phyloP scores from a whole-genome alignment of 2,888 invertebrate genomes.

The Athripsodes cinereus region DNA sequence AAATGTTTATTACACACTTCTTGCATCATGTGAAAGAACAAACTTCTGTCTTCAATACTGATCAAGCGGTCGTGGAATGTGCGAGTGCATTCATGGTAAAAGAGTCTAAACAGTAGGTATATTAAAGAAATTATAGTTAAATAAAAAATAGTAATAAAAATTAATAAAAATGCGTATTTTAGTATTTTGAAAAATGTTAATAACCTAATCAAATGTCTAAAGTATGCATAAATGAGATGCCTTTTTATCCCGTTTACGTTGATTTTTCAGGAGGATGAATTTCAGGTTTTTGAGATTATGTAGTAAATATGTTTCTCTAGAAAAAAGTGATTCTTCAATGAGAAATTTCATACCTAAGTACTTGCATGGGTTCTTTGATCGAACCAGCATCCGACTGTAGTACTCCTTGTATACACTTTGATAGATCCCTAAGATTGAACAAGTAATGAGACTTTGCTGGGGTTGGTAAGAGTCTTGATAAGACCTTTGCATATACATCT shows the following conservation, averaged over 20 bases:
- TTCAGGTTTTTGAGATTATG: no score
- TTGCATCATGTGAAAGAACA: conserved; percentile 69
- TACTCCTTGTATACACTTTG: conserved; percentile 87
- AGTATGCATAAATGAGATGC: no score
- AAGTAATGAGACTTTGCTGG: conserved; percentile 91
- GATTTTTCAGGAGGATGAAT: no score
- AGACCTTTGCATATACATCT: conserved; percentile 74
- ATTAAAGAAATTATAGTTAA: neutral
- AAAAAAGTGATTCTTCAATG: no score
- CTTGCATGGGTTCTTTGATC: conserved; percentile 59
- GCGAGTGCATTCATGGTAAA: conserved; percentile 86
- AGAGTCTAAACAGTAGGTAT: conserved; percentile 42
- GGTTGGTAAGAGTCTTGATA: conserved; percentile 77
- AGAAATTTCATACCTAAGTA: conserved; percentile 51
- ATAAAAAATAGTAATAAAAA: neutral
- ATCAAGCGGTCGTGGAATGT: conserved; percentile 89
- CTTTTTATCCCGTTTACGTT: no score
- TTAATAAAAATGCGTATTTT: neutral
- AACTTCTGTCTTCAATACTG: conserved; percentile 72
- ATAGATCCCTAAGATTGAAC: conserved; percentile 85
- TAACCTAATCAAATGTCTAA: no score
- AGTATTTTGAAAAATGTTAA: no score
- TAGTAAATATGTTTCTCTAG: no score
- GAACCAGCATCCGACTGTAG: conserved; percentile 72
- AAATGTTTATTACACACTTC: conserved; percentile 60